Evolutionary conservation across 2,113 vertebrate species (phyloP).

Genomic region (Chaetodon auriga): DNA sequence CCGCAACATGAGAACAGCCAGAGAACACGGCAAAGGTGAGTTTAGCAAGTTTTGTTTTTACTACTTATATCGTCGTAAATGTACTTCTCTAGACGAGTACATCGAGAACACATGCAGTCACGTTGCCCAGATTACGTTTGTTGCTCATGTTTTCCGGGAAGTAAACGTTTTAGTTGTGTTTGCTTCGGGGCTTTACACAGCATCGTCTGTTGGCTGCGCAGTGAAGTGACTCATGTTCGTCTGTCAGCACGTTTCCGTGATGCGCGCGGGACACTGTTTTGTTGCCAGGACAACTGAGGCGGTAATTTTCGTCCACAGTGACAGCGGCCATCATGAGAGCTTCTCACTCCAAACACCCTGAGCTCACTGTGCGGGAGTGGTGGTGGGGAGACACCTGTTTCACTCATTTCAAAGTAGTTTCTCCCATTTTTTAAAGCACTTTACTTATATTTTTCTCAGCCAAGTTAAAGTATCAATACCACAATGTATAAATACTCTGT

Average conservation of each 20-base stretch:
- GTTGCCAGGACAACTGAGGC: conserved; percentile 65
- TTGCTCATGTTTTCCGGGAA: not conserved
- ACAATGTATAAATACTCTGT: not conserved
- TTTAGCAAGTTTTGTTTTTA: not conserved
- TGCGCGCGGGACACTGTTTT: conserved; percentile 46
- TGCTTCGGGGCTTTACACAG: not conserved
- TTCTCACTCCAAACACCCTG: no score
- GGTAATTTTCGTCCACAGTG: not conserved
- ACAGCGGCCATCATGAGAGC: no score
- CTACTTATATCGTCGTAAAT: rapidly evolving
- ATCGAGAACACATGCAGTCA: not conserved
- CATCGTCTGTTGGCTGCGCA: not conserved
- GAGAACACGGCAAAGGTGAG: conserved; percentile 27
- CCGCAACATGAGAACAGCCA: not conserved
- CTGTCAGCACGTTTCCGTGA: conserved; percentile 27
- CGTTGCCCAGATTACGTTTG: not conserved
- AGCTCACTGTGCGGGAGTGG: no score
- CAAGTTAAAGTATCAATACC: not conserved
- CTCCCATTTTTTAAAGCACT: no score
- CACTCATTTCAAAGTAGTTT: no score
- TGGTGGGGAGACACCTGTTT: no score
- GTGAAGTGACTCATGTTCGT: conserved; percentile 37
- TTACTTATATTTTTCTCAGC: no score
- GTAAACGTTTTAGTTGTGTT: not conserved
- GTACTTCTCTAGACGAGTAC: not conserved